Evolutionary conservation across 2,888 invertebrate genomes (phyloP).

Genomic region (Pseudococcus viburni): DNA sequence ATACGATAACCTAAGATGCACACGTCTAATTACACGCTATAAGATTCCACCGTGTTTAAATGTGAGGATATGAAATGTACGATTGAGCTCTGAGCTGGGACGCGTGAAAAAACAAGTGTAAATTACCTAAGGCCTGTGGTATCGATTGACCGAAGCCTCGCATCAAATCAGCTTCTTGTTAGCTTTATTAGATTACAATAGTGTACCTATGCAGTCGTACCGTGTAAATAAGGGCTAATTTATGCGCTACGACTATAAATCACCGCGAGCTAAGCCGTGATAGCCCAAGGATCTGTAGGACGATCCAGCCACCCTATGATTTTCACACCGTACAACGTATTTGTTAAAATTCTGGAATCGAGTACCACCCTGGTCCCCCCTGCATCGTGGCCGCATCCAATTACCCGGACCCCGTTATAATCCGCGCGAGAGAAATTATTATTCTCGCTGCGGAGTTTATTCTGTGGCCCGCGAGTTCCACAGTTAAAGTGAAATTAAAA

Average conservation of each 20-base stretch:
- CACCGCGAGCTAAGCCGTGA: slow-evolving; percentile 34
- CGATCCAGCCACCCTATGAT: background rate
- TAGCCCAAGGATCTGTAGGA: background rate
- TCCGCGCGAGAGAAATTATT: slow-evolving; percentile 30
- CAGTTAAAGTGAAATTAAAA: slow-evolving; percentile 39
- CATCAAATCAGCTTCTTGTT: slow-evolving; percentile 38
- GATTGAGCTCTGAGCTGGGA: background rate
- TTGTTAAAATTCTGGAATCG: slow-evolving; percentile 28
- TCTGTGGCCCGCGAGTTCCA: background rate
- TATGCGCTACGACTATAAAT: slow-evolving; percentile 21
- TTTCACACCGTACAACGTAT: background rate
- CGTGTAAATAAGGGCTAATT: slow-evolving; percentile 12
- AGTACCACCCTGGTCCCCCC: background rate
- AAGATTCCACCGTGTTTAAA: background rate
- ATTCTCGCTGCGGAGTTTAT: background rate
- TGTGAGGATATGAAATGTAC: background rate
- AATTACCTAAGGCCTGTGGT: slow-evolving; percentile 9
- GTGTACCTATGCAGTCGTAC: background rate
- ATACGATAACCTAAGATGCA: background rate
- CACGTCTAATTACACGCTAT: slow-evolving; percentile 23
- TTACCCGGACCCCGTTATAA: slow-evolving; percentile 33
- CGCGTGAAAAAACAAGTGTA: background rate
- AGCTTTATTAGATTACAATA: slow-evolving; percentile 49
- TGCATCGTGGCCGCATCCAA: background rate
- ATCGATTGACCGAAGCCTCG: slow-evolving; percentile 32